Conservation (phyloP, 2,797 vertebrate species). For the Bufotes viridis region DNA sequence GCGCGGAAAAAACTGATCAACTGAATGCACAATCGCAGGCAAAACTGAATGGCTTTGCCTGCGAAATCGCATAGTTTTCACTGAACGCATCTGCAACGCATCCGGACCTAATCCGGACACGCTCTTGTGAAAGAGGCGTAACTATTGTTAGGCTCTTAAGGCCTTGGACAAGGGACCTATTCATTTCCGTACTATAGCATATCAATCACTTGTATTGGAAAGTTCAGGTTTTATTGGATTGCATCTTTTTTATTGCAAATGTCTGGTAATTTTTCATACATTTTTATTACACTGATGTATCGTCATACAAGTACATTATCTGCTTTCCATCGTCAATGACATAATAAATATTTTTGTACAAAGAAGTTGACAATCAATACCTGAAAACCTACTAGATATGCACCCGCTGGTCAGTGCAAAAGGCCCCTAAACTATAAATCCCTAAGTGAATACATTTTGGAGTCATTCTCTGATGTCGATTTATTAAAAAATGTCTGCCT, state of each 20-base stretch:
- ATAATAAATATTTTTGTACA: constrained; percentile 33
- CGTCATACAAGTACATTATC: neutral
- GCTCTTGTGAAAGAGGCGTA: no score
- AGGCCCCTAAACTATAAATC: neutral
- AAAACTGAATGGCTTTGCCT: no score
- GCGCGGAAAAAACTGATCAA: no score
- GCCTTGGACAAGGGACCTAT: no score
- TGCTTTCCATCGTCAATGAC: neutral
- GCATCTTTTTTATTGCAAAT: neutral
- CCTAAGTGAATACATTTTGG: neutral
- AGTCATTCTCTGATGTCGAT: neutral
- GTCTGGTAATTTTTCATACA: neutral
- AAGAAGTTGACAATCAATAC: neutral
- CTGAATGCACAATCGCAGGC: no score
- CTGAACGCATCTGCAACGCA: no score
- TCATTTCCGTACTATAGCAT: neutral
- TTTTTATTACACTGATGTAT: neutral
- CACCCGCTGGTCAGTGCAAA: neutral
- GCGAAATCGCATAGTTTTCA: no score
- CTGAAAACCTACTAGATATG: no score
- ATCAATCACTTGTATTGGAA: neutral
- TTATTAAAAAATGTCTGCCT: neutral
- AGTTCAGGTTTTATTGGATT: no score
- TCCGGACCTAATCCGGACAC: no score
- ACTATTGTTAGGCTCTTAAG: no score